Evolutionary conservation across 2,797 vertebrate species (phyloP).

Genomic region (Hypotaenidia philippensis): DNA sequence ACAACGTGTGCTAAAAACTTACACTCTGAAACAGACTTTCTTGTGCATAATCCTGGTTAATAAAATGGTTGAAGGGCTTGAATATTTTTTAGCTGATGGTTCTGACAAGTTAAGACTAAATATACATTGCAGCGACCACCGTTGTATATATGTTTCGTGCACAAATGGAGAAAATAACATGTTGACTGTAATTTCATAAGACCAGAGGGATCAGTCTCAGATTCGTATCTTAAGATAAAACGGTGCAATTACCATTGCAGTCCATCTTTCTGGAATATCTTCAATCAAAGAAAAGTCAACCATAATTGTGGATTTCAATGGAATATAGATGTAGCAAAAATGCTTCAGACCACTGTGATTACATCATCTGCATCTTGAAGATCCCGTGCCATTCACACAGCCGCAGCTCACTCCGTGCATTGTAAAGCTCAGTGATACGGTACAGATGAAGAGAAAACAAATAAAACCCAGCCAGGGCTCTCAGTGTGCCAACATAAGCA

Average conservation of each 20-base stretch:
- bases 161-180: slow-evolving; percentile 76
- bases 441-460: slow-evolving; percentile 58
- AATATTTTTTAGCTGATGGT: slow-evolving; percentile 13
- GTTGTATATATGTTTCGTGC: slow-evolving; percentile 65
- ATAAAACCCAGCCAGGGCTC: slow-evolving; percentile 1
- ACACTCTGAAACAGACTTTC: not conserved
- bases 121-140: slow-evolving; percentile 12
- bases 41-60: slow-evolving; percentile 26
- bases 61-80: slow-evolving; percentile 40
- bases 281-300: slow-evolving; percentile 77
- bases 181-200: slow-evolving; percentile 77
- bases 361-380: slow-evolving; percentile 72
- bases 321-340: slow-evolving; percentile 74
- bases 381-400: not conserved
- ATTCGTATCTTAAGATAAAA: slow-evolving; percentile 76
- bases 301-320: slow-evolving; percentile 75
- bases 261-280: slow-evolving; percentile 80
- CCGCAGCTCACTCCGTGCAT: not conserved
- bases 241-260: slow-evolving; percentile 53
- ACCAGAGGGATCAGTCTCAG: slow-evolving; percentile 64
- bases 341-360: slow-evolving; percentile 69
- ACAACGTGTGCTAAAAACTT: slow-evolving; percentile 21
- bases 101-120: slow-evolving; percentile 68
- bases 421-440: slow-evolving; percentile 2
- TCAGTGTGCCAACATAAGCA: not conserved